These are phyloP conservation scores for Thunnus maccoyii DNA, from an alignment of 2,113 vertebrate genomes.

Conservation along the genomic window DNA sequence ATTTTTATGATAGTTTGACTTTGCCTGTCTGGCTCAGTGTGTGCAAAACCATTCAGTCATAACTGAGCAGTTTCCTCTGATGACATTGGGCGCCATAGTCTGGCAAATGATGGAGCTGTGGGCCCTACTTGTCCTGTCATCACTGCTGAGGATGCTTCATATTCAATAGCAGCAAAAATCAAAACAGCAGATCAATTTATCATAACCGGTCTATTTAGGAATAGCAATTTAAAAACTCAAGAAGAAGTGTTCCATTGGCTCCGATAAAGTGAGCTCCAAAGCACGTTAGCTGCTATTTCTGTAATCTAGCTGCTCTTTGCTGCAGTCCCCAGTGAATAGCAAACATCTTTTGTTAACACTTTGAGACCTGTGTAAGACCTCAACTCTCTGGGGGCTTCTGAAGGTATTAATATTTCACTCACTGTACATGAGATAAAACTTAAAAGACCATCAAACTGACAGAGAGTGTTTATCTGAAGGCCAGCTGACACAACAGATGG, in stretches of 20 bases:
- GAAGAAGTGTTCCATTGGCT: constrained; percentile 21
- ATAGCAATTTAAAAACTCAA: constrained; percentile 42
- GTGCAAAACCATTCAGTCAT: background rate
- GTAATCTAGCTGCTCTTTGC: constrained; percentile 34
- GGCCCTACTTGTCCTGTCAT: constrained; percentile 9
- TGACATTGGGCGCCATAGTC: background rate
- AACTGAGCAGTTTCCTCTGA: constrained; percentile 14
- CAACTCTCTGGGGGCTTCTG: constrained; percentile 19
- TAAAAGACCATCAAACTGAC: constrained; percentile 49
- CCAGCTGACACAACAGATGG: constrained; percentile 49
- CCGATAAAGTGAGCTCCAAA: constrained; percentile 26
- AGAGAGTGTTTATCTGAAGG: constrained; percentile 46
- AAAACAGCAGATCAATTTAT: constrained; percentile 41
- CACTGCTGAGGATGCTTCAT: constrained; percentile 14
- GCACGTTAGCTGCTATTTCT: constrained; percentile 40
- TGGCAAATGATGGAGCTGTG: constrained; percentile 13
- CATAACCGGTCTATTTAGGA: constrained; percentile 34
- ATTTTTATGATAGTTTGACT: constrained; percentile 31
- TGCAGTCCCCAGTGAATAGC: constrained; percentile 46
- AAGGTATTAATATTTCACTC: constrained; percentile 61
- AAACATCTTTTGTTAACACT: constrained; percentile 62
- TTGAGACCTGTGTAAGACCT: constrained; percentile 39
- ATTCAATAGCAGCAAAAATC: constrained; percentile 32
- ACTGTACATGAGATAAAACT: constrained; percentile 44
- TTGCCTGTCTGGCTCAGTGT: constrained; percentile 23